A percentile compares a stretch with the other conserved stretches of the same genome.
Conservation (phyloP, 1,140 invertebrate genomes). For the Atta cephalotes region DNA sequence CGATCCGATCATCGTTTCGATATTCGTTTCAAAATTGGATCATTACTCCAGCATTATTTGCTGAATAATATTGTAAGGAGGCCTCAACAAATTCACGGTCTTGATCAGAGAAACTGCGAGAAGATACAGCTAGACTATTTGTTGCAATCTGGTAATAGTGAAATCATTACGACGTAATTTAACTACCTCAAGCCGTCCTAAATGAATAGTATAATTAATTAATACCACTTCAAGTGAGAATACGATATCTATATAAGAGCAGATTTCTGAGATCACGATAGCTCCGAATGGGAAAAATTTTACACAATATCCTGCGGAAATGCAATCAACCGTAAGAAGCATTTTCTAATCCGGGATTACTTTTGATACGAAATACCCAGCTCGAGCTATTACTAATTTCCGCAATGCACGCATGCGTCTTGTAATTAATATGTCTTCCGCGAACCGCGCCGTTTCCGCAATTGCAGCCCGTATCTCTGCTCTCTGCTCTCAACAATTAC, state of each 20-base stretch:
- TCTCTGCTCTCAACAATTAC: conserved; percentile 33
- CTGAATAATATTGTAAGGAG: background rate
- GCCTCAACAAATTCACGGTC: background rate
- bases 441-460: conserved; percentile 40
- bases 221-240: background rate
- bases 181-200: background rate
- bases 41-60: background rate
- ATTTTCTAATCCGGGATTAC: conserved; percentile 35
- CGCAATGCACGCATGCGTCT: conserved; percentile 19
- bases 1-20: background rate
- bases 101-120: background rate
- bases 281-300: conserved; percentile 26
- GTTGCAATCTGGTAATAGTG: background rate
- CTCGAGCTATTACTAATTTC: conserved; percentile 49
- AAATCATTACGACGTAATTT: background rate
- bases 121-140: background rate
- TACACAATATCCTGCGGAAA: conserved; percentile 6
- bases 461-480: conserved; percentile 19
- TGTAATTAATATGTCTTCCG: conserved; percentile 51
- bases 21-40: conserved; percentile 22
- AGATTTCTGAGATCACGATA: background rate
- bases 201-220: conserved; percentile 33
- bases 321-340: conserved; percentile 42
- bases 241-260: background rate
- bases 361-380: background rate